These are phyloP conservation scores for Drosophila robusta DNA, from an alignment of 2,888 invertebrate genomes.

Conservation along the genomic window DNA sequence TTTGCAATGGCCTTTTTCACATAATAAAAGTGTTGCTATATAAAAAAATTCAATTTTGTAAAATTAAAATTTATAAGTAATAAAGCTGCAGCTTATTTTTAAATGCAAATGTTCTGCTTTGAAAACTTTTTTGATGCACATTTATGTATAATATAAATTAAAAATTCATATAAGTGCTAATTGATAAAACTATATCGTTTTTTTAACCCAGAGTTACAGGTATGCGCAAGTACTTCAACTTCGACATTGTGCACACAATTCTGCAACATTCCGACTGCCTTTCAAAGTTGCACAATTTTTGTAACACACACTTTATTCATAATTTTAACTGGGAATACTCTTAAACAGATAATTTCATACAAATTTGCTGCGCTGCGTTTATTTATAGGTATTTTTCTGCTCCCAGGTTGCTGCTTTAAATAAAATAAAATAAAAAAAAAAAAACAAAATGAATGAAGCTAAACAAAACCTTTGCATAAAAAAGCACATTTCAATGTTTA, in stretches of 20 bases:
- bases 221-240: neutral
- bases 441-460: neutral
- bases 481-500: constrained; percentile 46
- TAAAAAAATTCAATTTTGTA: no score
- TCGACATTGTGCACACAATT: neutral
- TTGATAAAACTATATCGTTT: no score
- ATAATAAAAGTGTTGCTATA: no score
- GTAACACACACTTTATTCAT: neutral
- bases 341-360: constrained; percentile 16
- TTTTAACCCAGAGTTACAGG: neutral
- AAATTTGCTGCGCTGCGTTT: constrained; percentile 10
- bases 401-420: constrained; percentile 41
- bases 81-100: no score
- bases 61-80: no score
- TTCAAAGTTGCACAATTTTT: neutral
- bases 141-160: no score
- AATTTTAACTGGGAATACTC: constrained; percentile 12
- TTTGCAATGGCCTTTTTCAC: neutral
- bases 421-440: neutral
- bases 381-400: constrained; percentile 20
- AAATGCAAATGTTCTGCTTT: no score
- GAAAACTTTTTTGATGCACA: no score
- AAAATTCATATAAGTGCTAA: no score
- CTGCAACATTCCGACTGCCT: neutral
- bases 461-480: constrained; percentile 16